phyloP scores from a whole-genome alignment of 2,888 invertebrate species.

The Machimus rusticus region DNA sequence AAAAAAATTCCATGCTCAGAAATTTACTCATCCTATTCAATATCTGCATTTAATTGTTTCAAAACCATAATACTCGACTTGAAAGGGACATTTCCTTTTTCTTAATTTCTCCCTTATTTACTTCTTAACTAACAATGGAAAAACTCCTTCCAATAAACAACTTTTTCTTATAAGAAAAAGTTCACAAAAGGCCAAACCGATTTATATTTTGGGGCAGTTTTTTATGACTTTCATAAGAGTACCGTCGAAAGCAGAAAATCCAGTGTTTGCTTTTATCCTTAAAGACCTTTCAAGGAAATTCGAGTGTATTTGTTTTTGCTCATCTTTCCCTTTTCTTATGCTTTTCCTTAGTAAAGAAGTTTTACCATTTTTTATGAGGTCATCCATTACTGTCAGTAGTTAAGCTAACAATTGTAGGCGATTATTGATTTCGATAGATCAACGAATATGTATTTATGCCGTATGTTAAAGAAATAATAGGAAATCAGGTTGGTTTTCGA shows the following conservation, averaged over 20 bases:
- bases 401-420: conserved; percentile 14
- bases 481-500: no score
- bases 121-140: neutral
- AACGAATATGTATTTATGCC: neutral
- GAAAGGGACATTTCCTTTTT: neutral
- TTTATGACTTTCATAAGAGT: conserved; percentile 32
- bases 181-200: conserved; percentile 31
- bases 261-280: conserved; percentile 27
- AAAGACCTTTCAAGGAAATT: neutral
- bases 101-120: neutral
- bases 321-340: neutral
- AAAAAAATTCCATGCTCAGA: neutral
- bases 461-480: no score
- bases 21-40: neutral
- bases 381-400: conserved; percentile 29
- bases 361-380: conserved; percentile 15
- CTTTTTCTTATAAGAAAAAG: conserved; percentile 1
- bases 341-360: neutral
- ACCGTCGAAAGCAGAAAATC: conserved; percentile 4
- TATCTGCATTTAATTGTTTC: conserved; percentile 14
- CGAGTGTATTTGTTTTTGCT: conserved; percentile 22
- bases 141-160: neutral
- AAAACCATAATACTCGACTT: neutral
- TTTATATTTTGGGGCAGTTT: conserved; percentile 23
- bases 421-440: conserved; percentile 11